Conservation (phyloP, 2,113 vertebrate species). For the Vulpes ferrilata region DNA sequence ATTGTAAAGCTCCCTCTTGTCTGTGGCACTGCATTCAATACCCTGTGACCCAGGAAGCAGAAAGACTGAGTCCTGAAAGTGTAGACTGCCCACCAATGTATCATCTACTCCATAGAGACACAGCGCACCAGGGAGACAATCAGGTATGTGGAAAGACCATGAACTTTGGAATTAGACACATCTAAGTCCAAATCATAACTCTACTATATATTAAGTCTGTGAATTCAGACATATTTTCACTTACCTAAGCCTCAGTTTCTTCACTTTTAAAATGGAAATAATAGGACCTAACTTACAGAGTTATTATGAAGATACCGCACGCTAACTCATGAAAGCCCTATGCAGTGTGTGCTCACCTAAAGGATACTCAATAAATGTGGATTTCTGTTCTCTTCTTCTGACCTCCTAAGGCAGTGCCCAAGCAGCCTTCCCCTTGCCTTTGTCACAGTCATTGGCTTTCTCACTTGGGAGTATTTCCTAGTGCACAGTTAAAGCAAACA, state of each 20-base stretch:
- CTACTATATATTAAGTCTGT: neutral
- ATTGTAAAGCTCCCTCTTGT: neutral
- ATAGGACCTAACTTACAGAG: neutral
- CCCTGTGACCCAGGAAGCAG: neutral
- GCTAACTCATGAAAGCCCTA: neutral
- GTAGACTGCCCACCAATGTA: neutral
- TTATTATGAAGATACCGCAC: neutral
- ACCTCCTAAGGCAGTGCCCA: neutral
- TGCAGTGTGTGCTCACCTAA: neutral
- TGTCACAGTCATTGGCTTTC: fast-evolving
- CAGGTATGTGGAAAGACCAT: neutral
- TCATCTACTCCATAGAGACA: neutral
- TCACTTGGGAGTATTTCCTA: neutral
- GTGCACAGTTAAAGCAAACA: neutral
- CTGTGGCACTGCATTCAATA: neutral
- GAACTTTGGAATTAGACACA: constrained; percentile 1
- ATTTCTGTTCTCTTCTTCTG: neutral
- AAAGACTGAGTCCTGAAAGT: neutral
- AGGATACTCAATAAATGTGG: neutral
- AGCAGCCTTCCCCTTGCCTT: neutral
- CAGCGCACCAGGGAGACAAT: too few species aligned
- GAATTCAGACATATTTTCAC: neutral
- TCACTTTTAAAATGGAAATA: neutral
- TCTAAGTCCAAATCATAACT: neutral
- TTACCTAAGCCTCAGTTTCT: neutral